Base-by-base conservation (phyloP, 2,888 invertebrate genomes). In the Ditula angustiorana region DNA sequence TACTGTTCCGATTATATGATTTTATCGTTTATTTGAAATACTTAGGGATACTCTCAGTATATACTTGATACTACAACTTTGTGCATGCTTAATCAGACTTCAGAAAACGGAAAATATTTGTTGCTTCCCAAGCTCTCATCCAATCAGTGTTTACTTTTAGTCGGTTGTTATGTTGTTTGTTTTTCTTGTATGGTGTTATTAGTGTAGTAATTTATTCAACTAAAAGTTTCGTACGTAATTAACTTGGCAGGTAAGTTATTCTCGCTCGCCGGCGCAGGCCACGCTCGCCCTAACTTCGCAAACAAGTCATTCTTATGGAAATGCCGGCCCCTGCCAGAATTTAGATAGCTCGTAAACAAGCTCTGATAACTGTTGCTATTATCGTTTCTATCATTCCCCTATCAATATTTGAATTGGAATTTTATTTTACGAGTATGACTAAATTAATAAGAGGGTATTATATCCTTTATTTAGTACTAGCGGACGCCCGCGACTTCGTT, bases 241-340 rank as follows among this genome's bases (percentile, higher is more conserved):
- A 83, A 78, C 75, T 79, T 73, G 69, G 68, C 70, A 74, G 71
- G 73, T 74, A 84, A 85, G 75, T 77, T 82, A 77, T 81, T 78
- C 74, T 69, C 69, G 75, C 74, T 77, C 65, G 61, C 67, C 69
- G 65, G 74, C 63, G 67, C n/a, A 19, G 50, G 69, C 61, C 73
- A 70, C 76, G 76, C 80, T 80, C 77, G 76, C 73, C 70, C 69
- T 66, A 59, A 68, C 70, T 69, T 71, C 68, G 74, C 76, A 80
- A 84, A 83, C 82, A 78, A 80, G 75, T 80, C 77, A 84, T 87
- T 87, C 79, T 84, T 80, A 87, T 87, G 87, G 75, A 80, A 87
- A 88, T 87, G 53, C 62, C 30, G 64, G 61, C 68, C 76, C 73
- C 73, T 71, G 75, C 73, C 76, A 72, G 73, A 80, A 81, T 82